Conservation (phyloP, 1,140 invertebrate species). For the Drosophila paulistorum region DNA sequence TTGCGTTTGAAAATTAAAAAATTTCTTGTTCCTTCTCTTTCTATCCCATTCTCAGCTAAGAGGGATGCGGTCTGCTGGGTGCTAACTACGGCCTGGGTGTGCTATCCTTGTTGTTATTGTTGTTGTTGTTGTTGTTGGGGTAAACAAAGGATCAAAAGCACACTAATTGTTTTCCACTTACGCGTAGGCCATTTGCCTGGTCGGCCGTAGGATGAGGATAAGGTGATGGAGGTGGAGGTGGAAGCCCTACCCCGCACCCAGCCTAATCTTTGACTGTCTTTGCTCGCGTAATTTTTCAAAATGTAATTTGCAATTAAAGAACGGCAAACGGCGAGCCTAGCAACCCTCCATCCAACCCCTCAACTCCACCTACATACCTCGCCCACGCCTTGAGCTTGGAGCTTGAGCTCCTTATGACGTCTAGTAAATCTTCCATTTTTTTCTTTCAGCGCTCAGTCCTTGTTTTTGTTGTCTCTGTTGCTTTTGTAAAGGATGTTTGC, state of each 20-base stretch:
- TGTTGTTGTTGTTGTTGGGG: slow-evolving; percentile 63
- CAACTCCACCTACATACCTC: neutral
- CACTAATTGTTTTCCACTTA: slow-evolving; percentile 82
- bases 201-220: neutral
- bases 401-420: slow-evolving; percentile 34
- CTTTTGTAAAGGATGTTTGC: slow-evolving; percentile 79
- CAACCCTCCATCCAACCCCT: neutral
- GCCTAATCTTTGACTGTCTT: slow-evolving; percentile 71
- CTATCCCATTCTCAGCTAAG: slow-evolving; percentile 13
- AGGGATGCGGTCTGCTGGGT: slow-evolving; percentile 66
- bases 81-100: slow-evolving; percentile 66
- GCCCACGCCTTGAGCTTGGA: slow-evolving; percentile 46
- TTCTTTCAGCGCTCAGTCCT: slow-evolving; percentile 31
- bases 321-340: slow-evolving; percentile 15
- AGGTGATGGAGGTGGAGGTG: slow-evolving; percentile 11
- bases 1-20: slow-evolving; percentile 78
- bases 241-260: slow-evolving; percentile 24
- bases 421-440: slow-evolving; percentile 20
- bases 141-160: slow-evolving; percentile 82
- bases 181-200: slow-evolving; percentile 46
- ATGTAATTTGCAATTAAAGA: slow-evolving; percentile 82
- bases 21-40: slow-evolving; percentile 54
- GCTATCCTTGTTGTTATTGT: slow-evolving; percentile 46
- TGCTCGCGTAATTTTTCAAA: slow-evolving; percentile 77
- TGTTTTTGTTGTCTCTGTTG: slow-evolving; percentile 23